Conservation (phyloP, 2,888 invertebrate species). For the Coremacera marginata region DNA sequence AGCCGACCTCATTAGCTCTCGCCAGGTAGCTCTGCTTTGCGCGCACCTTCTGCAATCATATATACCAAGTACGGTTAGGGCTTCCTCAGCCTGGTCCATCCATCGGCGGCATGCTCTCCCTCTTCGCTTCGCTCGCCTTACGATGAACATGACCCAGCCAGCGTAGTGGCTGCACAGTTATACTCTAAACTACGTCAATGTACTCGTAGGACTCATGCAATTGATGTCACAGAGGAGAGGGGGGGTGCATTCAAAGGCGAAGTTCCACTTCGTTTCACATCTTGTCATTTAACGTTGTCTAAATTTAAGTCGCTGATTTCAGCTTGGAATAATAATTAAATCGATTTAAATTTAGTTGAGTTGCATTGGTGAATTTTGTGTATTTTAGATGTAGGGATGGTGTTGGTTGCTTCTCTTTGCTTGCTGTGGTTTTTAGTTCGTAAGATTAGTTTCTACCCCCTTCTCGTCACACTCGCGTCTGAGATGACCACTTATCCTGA, state of each 20-base stretch:
- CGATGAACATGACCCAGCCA: no score
- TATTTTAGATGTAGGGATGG: constrained; percentile 49
- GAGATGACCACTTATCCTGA: constrained; percentile 90
- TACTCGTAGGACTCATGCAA: no score
- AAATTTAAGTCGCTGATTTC: constrained; percentile 53
- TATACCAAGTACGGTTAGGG: no score
- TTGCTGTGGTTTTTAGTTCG: constrained; percentile 48
- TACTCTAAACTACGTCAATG: no score
- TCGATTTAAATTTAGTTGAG: constrained; percentile 44
- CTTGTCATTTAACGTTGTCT: constrained; percentile 36
- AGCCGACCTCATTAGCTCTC: no score
- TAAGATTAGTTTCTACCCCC: constrained; percentile 69
- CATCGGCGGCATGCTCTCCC: no score
- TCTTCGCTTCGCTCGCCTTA: no score
- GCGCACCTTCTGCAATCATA: no score
- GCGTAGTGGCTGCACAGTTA: no score
- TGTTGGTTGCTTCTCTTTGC: constrained; percentile 37
- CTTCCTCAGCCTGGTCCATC: no score
- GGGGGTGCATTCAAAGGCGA: constrained; percentile 37
- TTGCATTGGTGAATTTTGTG: constrained; percentile 42
- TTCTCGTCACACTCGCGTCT: constrained; percentile 89
- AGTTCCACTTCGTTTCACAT: constrained; percentile 35
- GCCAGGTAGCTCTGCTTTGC: no score
- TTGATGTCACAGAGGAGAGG: constrained; percentile 44
- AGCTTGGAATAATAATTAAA: constrained; percentile 60